Conservation (phyloP, 2,888 invertebrate genomes). For the Hirtodrosophila cameraria region DNA sequence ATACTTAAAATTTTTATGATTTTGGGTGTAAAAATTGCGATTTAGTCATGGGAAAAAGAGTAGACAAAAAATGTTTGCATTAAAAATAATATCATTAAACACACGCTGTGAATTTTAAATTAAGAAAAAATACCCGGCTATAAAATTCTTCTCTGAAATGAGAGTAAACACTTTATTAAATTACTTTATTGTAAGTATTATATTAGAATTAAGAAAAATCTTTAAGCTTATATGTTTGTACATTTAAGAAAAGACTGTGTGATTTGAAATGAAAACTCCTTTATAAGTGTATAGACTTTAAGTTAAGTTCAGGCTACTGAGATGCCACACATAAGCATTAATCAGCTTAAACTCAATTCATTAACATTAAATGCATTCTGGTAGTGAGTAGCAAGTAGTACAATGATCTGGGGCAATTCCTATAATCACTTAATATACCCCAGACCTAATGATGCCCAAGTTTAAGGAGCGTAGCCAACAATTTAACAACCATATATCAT, state of each 20-base stretch:
- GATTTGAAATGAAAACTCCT: too few species aligned
- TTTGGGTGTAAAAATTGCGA: not conserved
- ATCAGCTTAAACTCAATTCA: slow-evolving; percentile 10
- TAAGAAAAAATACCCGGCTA: slow-evolving; percentile 6
- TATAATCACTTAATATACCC: slow-evolving; percentile 71
- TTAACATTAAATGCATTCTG: slow-evolving; percentile 34
- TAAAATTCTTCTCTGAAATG: too few species aligned
- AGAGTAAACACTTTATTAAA: too few species aligned
- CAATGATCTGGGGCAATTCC: slow-evolving; percentile 29
- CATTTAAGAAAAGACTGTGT: too few species aligned
- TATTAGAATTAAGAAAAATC: too few species aligned
- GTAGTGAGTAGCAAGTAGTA: not conserved
- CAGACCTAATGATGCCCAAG: slow-evolving; percentile 51
- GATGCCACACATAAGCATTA: not conserved
- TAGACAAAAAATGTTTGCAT: not conserved
- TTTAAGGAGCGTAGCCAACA: slow-evolving; percentile 54
- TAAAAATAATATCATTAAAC: not conserved
- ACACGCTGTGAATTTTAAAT: slow-evolving; percentile 13
- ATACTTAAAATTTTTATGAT: slow-evolving; percentile 1
- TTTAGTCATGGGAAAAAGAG: slow-evolving; percentile 1
- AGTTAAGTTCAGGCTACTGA: slow-evolving; percentile 10
- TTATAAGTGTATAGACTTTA: too few species aligned
- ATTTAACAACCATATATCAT: slow-evolving; percentile 77
- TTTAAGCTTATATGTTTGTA: too few species aligned
- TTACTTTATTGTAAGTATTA: too few species aligned